phyloP scores from a whole-genome alignment of 2,113 vertebrate genomes.

The Apteryx owenii region DNA sequence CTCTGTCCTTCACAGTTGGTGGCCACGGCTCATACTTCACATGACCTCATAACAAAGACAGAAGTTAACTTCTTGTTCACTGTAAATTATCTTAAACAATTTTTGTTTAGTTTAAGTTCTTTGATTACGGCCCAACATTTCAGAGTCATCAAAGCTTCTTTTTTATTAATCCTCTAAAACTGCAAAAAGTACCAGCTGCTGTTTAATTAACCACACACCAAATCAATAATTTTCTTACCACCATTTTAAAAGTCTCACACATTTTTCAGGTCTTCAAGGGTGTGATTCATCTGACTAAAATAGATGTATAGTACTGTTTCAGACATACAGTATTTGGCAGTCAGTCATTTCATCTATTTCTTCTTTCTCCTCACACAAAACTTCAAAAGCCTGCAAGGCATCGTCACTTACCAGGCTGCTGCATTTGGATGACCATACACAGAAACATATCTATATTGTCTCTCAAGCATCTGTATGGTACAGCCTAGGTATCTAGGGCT shows the following conservation, averaged over 20 bases:
- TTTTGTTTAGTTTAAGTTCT: not conserved
- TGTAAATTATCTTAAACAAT: not conserved
- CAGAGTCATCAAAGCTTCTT: not conserved
- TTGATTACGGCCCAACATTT: not conserved
- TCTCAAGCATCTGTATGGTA: not conserved
- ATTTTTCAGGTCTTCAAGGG: not conserved
- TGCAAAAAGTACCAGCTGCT: not conserved
- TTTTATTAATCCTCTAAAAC: not conserved
- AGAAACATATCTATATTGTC: not conserved
- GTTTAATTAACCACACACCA: constrained; percentile 39
- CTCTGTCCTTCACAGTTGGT: not conserved
- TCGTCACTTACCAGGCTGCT: not conserved
- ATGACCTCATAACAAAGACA: not conserved
- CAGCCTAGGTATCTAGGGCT: not conserved
- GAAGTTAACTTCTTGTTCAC: not conserved
- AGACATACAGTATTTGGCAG: not conserved
- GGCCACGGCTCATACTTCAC: not conserved
- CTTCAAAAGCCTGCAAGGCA: not conserved
- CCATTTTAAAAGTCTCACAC: not conserved
- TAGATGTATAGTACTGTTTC: not conserved
- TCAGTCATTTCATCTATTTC: not conserved
- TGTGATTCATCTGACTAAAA: not conserved
- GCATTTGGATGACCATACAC: not conserved
- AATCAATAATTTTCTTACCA: constrained; percentile 3
- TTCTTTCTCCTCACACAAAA: not conserved